Percentiles rank a stretch among this genome's conserved stretches.
These are phyloP conservation scores for Bombus huntii DNA, from an alignment of 1,140 invertebrate genomes.

Conservation along the genomic window DNA sequence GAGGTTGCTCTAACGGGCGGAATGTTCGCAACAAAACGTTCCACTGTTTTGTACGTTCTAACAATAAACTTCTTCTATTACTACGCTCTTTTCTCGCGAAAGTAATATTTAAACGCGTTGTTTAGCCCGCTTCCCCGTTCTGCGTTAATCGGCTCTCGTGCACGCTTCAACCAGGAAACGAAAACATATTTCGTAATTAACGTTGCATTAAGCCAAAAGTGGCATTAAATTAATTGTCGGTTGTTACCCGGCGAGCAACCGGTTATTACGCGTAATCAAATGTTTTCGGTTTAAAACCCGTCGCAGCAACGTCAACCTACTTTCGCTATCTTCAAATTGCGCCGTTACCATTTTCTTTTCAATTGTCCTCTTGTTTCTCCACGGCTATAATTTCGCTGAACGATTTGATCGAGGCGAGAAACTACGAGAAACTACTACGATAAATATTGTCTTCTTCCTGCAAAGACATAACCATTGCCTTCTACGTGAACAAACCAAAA, in stretches of 20 bases:
- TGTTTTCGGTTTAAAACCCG: constrained; percentile 13
- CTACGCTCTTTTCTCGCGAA: constrained; percentile 3
- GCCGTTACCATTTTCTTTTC: background rate
- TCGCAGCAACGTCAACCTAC: background rate
- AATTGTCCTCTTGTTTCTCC: background rate
- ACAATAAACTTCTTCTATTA: constrained; percentile 14
- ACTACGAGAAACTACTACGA: no score
- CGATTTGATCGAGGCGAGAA: background rate
- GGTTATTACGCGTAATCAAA: background rate
- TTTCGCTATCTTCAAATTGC: background rate
- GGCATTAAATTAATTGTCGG: constrained; percentile 58
- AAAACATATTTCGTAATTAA: constrained; percentile 47
- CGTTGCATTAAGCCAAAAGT: constrained; percentile 39
- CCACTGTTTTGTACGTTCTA: constrained; percentile 15
- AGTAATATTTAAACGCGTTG: constrained; percentile 56
- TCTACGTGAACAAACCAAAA: no score
- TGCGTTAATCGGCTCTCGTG: constrained; percentile 52
- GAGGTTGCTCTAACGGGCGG: background rate
- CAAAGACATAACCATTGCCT: no score
- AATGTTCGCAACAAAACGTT: constrained; percentile 9
- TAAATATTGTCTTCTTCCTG: no score
- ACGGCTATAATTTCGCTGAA: background rate
- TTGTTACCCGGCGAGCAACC: background rate
- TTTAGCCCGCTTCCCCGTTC: constrained; percentile 23
- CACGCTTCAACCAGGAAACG: constrained; percentile 39